A percentile compares a stretch with the other conserved stretches of the same genome.
Conservation (phyloP, 2,797 vertebrate genomes). For the Rhincodon typus region DNA sequence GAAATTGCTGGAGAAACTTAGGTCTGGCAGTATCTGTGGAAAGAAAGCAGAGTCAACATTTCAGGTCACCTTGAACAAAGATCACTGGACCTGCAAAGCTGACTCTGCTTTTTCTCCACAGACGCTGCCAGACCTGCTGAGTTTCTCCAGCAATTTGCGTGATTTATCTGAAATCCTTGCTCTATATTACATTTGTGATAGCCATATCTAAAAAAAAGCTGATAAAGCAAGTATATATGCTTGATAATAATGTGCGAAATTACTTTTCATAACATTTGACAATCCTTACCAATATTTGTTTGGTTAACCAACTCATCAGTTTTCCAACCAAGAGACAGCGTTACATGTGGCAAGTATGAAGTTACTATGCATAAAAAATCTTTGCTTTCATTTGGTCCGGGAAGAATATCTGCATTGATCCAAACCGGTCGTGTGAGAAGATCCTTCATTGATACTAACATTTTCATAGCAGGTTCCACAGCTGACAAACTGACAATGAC, state of each 20-base stretch:
- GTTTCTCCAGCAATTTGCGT: no score
- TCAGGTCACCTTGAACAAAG: no score
- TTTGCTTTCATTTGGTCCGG: constrained; percentile 67
- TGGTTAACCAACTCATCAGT: constrained; percentile 55
- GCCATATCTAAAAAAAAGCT: not conserved
- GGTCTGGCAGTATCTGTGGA: no score
- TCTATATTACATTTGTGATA: not conserved
- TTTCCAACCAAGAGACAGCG: constrained; percentile 83
- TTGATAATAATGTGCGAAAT: not conserved
- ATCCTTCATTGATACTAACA: constrained; percentile 56
- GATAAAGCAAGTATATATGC: not conserved
- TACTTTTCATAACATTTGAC: not conserved
- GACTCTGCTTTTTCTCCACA: no score
- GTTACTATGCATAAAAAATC: constrained; percentile 52
- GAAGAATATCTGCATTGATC: constrained; percentile 82
- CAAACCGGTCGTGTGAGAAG: constrained; percentile 61
- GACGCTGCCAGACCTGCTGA: no score
- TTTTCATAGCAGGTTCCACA: constrained; percentile 61
- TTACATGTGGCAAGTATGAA: constrained; percentile 55
- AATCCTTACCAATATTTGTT: constrained; percentile 49
- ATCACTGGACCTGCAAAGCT: no score
- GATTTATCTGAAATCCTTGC: not conserved
- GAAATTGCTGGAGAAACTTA: no score
- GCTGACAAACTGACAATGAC: constrained; percentile 61
- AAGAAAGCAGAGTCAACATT: no score